A percentile compares a stretch with the other conserved stretches of the same genome.
phyloP scores from a whole-genome alignment of 92 coral and sea anemone genomes.

The Parazoanthus swiftii region DNA sequence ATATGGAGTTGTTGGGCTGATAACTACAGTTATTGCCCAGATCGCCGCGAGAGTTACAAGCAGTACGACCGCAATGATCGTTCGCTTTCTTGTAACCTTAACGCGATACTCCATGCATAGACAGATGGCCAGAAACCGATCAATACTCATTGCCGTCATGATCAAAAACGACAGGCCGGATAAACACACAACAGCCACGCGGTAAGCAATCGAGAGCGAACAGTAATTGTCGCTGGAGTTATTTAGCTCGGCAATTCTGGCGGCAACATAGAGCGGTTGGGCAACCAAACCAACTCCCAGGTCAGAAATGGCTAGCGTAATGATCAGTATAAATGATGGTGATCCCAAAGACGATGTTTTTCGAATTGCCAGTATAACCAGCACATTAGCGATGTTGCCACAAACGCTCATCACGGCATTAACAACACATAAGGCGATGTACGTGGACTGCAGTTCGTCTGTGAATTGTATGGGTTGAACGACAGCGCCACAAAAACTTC shows the following conservation, averaged over 20 bases:
- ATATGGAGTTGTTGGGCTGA: not conserved
- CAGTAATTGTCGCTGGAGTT: not conserved
- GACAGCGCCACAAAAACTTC: not conserved
- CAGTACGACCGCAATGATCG: not conserved
- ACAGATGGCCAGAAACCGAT: constrained; percentile 32
- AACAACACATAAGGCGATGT: not conserved
- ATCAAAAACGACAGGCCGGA: constrained; percentile 25
- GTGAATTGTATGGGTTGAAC: constrained; percentile 23
- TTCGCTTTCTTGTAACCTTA: constrained; percentile 29
- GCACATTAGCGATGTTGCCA: not conserved
- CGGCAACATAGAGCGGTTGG: constrained; percentile 17
- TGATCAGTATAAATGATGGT: constrained; percentile 16
- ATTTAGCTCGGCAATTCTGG: constrained; percentile 12
- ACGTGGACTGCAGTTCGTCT: not conserved
- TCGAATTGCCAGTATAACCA: not conserved
- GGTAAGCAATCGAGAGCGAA: constrained; percentile 15
- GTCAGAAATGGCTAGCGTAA: constrained; percentile 11
- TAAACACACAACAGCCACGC: constrained; percentile 11
- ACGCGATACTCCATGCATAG: constrained; percentile 29
- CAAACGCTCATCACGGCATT: not conserved
- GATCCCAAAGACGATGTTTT: not conserved
- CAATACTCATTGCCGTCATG: constrained; percentile 27
- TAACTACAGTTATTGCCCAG: constrained; percentile 6
- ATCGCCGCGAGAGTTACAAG: not conserved
- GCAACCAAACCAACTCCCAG: constrained; percentile 21